phyloP scores from a whole-genome alignment of 1,140 invertebrate genomes.

The Tribolium madens region DNA sequence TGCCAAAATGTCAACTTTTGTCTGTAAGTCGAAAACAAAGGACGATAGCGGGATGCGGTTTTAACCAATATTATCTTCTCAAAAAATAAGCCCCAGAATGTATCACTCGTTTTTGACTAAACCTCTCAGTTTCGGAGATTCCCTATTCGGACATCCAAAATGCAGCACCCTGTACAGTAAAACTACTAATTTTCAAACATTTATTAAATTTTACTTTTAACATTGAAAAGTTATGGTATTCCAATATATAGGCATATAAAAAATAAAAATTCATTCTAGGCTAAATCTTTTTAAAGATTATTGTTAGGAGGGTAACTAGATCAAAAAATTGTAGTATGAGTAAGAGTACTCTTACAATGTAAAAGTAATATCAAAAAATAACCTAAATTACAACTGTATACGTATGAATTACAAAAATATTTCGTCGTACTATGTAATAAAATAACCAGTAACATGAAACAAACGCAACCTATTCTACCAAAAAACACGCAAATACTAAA shows the following conservation, averaged over 20 bases:
- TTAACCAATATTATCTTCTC: too few relatives aligned
- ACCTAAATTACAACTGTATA: not conserved
- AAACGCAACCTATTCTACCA: not conserved
- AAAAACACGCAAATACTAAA: not conserved
- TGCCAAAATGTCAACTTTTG: too few relatives aligned
- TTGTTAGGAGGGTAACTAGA: too few relatives aligned
- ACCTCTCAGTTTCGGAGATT: too few relatives aligned
- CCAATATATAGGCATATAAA: not conserved
- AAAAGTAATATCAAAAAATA: not conserved
- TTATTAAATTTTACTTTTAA: constrained; percentile 1
- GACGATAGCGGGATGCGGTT: too few relatives aligned
- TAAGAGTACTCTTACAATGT: not conserved
- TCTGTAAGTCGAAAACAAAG: too few relatives aligned
- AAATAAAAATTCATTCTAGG: not conserved
- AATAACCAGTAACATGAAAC: not conserved
- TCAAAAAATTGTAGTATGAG: too few relatives aligned
- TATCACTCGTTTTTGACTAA: too few relatives aligned
- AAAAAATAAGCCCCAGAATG: too few relatives aligned
- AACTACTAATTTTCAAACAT: not conserved
- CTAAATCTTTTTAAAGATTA: too few relatives aligned
- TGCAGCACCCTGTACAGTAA: too few relatives aligned
- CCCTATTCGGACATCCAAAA: too few relatives aligned
- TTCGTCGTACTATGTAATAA: not conserved
- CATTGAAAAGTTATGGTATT: not conserved
- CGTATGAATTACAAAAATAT: not conserved